Base-by-base conservation (phyloP, 2,888 invertebrate species). In the Drosophila flavopinicola region DNA sequence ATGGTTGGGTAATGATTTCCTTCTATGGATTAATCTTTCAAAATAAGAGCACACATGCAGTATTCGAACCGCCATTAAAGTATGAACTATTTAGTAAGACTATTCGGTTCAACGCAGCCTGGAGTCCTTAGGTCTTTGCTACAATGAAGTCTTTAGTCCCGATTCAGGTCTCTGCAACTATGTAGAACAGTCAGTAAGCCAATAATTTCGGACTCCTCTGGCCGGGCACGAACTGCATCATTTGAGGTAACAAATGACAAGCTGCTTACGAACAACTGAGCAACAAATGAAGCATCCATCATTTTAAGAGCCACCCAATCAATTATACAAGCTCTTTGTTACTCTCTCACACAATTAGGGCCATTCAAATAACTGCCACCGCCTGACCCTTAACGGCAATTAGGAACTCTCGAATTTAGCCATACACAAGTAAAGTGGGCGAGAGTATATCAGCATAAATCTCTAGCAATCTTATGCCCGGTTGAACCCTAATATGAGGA, bases 231-330 rank as follows among this genome's bases (percentile, higher is more conserved):
- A 54, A 48, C 47, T 74, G 64, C 71, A 71, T 51, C 68, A 56
- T 59, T 69, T 68, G 58, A 58, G 44, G 54, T 64, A 71, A 64
- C 65, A 72, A 75, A 75, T 74, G 65, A 59, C 65, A 68, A 68
- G 58, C 63, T 63, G 74, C 73, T 70, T 44, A 59, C 61, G 48
- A 66, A 61, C 63, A 77, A 64, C 67, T 70, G 65, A 67, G 82
- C 75, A 78, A 75, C 82, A 77, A 78, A 84, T 78, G 71, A 75
- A 71, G 82, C 78, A 82, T 82, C 44, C 76, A 75, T 75, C 78
- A 75, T 82, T 71, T 75, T 78, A 54, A 75, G 49, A 60, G 65
- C 70, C 75, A 75, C 65, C 65, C 75, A 72, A 72, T 72, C 70
- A 72, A 75, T 72, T 72, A 75, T 33, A 30, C 75, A 39, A 30